Conservation (phyloP, 2,888 invertebrate species). For the Folsomia candida region DNA sequence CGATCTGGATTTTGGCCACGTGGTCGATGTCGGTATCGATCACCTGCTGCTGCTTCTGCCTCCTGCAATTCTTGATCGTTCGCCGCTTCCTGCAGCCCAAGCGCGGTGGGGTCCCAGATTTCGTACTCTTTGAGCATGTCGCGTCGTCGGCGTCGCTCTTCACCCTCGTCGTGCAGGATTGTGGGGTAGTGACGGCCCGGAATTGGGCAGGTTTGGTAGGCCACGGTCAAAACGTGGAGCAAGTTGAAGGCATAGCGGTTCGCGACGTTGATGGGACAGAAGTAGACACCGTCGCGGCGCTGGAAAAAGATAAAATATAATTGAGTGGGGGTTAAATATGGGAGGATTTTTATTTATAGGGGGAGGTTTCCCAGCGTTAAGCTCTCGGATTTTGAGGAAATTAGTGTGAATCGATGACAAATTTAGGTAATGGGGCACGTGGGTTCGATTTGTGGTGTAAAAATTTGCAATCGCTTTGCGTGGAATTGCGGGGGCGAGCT, state of each 20-base stretch:
- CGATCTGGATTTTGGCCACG: too few relatives aligned
- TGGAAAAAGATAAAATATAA: slow-evolving; percentile 5
- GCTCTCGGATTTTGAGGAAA: too few relatives aligned
- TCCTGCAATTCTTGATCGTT: background rate
- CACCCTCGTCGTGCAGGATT: background rate
- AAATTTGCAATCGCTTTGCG: too few relatives aligned
- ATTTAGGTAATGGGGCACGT: too few relatives aligned
- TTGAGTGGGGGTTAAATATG: too few relatives aligned
- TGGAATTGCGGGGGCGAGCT: too few relatives aligned
- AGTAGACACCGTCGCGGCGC: slow-evolving; percentile 13
- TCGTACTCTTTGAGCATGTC: slow-evolving; percentile 1
- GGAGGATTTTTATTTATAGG: too few relatives aligned
- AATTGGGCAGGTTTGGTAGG: background rate
- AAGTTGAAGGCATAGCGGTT: slow-evolving; percentile 26
- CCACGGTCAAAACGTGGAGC: slow-evolving; percentile 9
- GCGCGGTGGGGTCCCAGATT: background rate
- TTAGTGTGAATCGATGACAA: too few relatives aligned
- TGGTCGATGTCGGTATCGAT: too few relatives aligned
- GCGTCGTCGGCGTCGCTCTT: slow-evolving; percentile 1
- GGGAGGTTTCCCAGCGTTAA: too few relatives aligned
- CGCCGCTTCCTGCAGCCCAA: background rate
- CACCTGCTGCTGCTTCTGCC: too few relatives aligned
- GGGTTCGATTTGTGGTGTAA: too few relatives aligned
- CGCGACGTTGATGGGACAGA: slow-evolving; percentile 22
- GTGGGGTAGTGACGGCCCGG: slow-evolving; percentile 15